Evolutionary conservation across 2,797 vertebrate species (phyloP).

Genomic region (Cyprinella venusta): DNA sequence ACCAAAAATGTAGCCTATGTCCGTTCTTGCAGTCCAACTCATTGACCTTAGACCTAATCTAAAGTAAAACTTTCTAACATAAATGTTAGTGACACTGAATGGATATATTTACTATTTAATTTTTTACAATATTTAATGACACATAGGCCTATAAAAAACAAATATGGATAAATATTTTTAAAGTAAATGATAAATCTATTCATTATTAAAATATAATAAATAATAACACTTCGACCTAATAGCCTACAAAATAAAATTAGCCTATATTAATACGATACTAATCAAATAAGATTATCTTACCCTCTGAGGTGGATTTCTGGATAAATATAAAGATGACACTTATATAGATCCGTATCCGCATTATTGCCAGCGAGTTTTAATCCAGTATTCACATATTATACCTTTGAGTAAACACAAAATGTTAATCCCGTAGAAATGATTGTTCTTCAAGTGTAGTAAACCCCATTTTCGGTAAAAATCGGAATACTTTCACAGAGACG

Average conservation of each 20-base stretch:
- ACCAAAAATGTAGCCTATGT: background rate
- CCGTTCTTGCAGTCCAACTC: background rate
- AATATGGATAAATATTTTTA: background rate
- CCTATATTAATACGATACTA: background rate
- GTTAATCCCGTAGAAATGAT: background rate
- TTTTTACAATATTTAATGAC: no score
- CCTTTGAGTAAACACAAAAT: background rate
- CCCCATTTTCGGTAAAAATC: accelerated
- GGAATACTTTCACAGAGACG: accelerated
- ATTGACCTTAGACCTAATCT: background rate
- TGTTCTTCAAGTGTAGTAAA: background rate
- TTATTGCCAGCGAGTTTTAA: background rate
- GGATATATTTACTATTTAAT: no score
- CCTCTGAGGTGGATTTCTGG: background rate
- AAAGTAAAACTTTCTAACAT: background rate
- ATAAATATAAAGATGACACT: background rate
- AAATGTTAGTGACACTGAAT: background rate
- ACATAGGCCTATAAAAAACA: background rate
- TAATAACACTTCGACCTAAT: background rate
- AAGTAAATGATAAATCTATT: background rate
- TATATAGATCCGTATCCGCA: slow-evolving; percentile 1
- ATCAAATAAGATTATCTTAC: background rate
- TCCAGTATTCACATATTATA: background rate
- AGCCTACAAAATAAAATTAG: background rate
- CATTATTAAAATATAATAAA: background rate